phyloP scores from a whole-genome alignment of 2,113 vertebrate species.

The Origma solitaria region DNA sequence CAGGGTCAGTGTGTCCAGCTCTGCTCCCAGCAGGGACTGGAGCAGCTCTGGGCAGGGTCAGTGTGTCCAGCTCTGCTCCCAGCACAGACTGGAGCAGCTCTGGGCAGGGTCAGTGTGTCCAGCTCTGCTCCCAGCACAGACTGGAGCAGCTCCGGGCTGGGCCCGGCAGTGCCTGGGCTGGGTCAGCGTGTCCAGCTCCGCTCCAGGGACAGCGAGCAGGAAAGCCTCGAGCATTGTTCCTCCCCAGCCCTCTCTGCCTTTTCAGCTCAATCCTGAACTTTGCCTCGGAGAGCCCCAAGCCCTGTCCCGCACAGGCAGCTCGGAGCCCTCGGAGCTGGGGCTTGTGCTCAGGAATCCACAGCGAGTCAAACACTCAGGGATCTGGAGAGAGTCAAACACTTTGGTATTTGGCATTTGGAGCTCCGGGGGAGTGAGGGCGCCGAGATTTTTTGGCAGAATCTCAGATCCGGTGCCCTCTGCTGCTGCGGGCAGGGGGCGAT shows the following conservation, averaged over 20 bases:
- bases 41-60: too few species aligned
- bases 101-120: too few species aligned
- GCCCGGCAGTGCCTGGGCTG: too few species aligned
- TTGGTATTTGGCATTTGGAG: not conserved
- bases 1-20: too few species aligned
- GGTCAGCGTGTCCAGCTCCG: fast-evolving
- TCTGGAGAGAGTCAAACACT: not conserved
- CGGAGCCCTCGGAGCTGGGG: too few species aligned
- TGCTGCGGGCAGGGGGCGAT: fast-evolving
- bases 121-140: too few species aligned
- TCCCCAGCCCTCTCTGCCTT: not conserved
- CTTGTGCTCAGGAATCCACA: too few species aligned
- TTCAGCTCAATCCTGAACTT: not conserved
- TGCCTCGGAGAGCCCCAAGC: not conserved
- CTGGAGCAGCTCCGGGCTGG: not conserved
- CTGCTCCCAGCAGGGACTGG: not conserved
- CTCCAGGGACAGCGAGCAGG: too few species aligned
- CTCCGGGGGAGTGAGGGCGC: not conserved
- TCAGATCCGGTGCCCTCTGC: not conserved
- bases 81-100: too few species aligned
- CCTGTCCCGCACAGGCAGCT: too few species aligned
- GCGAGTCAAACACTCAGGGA: not conserved
- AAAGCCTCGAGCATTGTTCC: too few species aligned
- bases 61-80: too few species aligned
- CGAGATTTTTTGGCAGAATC: not conserved